Evolutionary conservation across 35 echinoderm and acorn worm genomes (phyloP).

Genomic region (Diadema setosum): DNA sequence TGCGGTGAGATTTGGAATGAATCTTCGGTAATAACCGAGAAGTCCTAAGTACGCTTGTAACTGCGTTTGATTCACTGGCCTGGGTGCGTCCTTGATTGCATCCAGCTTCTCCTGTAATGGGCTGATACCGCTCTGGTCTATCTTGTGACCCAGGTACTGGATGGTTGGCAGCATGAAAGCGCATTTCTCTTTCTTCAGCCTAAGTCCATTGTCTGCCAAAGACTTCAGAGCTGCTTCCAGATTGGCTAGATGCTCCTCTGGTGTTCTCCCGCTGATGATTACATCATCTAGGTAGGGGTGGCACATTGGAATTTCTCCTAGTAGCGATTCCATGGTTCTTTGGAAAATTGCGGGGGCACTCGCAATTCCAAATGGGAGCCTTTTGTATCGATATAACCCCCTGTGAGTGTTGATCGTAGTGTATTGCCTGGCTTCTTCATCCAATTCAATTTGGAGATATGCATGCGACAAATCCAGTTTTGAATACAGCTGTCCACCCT

Average conservation of each 20-base stretch:
- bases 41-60: slow-evolving; percentile 42
- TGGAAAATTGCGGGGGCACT: slow-evolving; percentile 60
- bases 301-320: slow-evolving; percentile 36
- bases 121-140: not conserved
- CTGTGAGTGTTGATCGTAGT: slow-evolving; percentile 59
- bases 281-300: slow-evolving; percentile 67
- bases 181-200: slow-evolving; percentile 34
- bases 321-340: slow-evolving; percentile 33
- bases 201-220: slow-evolving; percentile 22
- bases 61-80: slow-evolving; percentile 14
- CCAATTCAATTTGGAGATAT: slow-evolving; percentile 55
- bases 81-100: slow-evolving; percentile 13
- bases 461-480: slow-evolving; percentile 62
- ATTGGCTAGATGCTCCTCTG: slow-evolving; percentile 33
- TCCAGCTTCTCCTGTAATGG: slow-evolving; percentile 1
- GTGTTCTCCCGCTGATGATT: slow-evolving; percentile 25
- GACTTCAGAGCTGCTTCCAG: slow-evolving; percentile 29
- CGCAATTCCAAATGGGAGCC: slow-evolving; percentile 66
- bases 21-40: slow-evolving; percentile 55
- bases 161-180: not conserved
- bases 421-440: slow-evolving; percentile 42
- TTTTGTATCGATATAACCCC: slow-evolving; percentile 55
- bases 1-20: slow-evolving; percentile 40
- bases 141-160: slow-evolving; percentile 9
- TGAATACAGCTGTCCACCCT: slow-evolving; percentile 39